A percentile compares a stretch with the other conserved stretches of the same genome.
Evolutionary conservation across 1,140 invertebrate genomes (phyloP).

Genomic region (Trinorchestia longiramus): DNA sequence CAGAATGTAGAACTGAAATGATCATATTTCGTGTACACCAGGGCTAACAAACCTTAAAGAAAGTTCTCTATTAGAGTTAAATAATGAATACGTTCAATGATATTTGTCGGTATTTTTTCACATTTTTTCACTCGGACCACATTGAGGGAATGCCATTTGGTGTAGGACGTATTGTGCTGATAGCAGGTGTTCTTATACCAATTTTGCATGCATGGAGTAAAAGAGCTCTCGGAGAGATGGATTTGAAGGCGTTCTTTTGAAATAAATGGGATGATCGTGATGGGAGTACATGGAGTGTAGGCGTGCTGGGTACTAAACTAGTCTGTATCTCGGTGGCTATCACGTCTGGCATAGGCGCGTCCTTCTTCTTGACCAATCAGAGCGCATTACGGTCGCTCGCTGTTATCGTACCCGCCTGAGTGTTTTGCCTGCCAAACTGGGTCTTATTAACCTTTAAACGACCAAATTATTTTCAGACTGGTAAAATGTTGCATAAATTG

Average conservation of each 20-base stretch:
- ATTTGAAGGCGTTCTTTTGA: neutral
- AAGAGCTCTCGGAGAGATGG: neutral
- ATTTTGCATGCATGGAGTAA: neutral
- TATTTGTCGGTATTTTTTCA: no score
- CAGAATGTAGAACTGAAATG: no score
- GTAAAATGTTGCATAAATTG: no score
- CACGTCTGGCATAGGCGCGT: slow-evolving; percentile 20
- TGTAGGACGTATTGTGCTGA: no score
- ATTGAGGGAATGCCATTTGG: no score
- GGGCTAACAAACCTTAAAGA: no score
- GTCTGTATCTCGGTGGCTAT: slow-evolving; percentile 23
- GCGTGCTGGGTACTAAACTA: slow-evolving; percentile 6
- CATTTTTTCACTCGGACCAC: no score
- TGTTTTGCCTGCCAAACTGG: neutral
- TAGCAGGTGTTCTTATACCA: neutral
- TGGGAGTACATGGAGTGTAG: neutral
- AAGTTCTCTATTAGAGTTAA: no score
- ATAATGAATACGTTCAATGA: no score
- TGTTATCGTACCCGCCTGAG: slow-evolving; percentile 22
- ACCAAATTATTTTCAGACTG: no score
- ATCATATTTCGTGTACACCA: no score
- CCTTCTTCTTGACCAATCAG: slow-evolving; percentile 2
- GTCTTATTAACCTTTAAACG: no score
- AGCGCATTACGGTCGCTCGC: neutral
- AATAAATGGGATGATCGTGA: slow-evolving; percentile 29